A percentile compares a stretch with the other conserved stretches of the same genome.
Conservation (phyloP, 92 coral and sea anemone genomes). For the Montipora capitata region DNA sequence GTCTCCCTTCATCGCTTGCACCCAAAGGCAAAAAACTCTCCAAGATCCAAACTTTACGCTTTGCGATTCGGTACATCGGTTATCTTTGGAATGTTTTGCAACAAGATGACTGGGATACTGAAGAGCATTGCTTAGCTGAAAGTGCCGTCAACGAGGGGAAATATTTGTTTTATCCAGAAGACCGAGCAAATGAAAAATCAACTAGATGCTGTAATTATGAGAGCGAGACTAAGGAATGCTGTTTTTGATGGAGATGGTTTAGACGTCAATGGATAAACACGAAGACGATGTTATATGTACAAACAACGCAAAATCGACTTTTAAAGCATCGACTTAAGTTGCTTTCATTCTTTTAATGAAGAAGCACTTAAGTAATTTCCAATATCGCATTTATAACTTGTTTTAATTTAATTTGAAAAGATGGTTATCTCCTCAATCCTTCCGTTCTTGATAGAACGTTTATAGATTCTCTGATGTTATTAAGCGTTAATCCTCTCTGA, state of each 20-base stretch:
- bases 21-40: slow-evolving; percentile 93
- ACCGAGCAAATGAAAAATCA: neutral
- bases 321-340: neutral
- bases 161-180: neutral
- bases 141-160: neutral
- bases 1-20: slow-evolving; percentile 85
- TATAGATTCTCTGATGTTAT: no score
- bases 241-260: neutral
- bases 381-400: neutral
- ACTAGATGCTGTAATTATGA: slow-evolving; percentile 2
- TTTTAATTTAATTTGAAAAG: neutral
- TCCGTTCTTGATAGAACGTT: neutral
- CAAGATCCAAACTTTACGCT: slow-evolving; percentile 94
- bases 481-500: no score
- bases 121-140: neutral
- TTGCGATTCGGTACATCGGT: slow-evolving; percentile 92
- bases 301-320: neutral
- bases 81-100: slow-evolving; percentile 85
- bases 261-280: neutral
- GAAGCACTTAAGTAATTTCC: neutral
- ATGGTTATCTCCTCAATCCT: neutral
- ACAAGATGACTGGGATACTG: slow-evolving; percentile 43
- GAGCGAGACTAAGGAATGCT: neutral
- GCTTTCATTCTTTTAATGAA: neutral
- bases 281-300: no score